phyloP scores from a whole-genome alignment of 2,797 vertebrate species.

The Dallia pectoralis region DNA sequence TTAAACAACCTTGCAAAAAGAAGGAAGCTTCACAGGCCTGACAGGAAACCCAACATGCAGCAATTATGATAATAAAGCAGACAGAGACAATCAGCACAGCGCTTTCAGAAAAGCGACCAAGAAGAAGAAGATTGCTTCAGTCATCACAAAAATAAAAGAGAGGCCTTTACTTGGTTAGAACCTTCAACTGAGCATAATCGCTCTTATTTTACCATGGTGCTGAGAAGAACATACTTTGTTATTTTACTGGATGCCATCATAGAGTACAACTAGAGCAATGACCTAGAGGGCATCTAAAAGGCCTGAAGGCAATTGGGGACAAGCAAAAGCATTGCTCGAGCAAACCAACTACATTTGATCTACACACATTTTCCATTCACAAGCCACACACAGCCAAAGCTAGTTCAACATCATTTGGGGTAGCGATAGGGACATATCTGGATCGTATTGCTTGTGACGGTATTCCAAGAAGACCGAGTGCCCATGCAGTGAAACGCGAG shows the following conservation, averaged over 20 bases:
- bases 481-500: background rate
- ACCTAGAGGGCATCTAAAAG: no score
- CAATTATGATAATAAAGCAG: constrained; percentile 2
- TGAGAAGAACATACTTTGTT: background rate
- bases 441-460: background rate
- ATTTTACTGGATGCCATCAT: no score
- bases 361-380: background rate
- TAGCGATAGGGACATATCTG: background rate
- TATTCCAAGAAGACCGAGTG: background rate
- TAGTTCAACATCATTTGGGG: background rate
- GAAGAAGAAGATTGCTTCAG: background rate
- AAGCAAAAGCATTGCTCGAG: background rate
- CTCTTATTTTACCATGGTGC: background rate
- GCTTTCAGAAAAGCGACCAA: background rate
- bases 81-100: background rate
- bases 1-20: background rate
- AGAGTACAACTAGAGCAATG: no score
- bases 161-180: background rate
- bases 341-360: background rate
- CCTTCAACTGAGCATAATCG: background rate
- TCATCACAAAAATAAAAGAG: background rate
- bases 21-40: background rate
- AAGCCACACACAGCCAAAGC: background rate
- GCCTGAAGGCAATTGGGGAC: background rate
- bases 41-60: background rate